Evolutionary conservation across 1,140 invertebrate genomes (phyloP), one percentile per base, ranked within the genome.

Genomic region (Colletes gigas): DNA sequence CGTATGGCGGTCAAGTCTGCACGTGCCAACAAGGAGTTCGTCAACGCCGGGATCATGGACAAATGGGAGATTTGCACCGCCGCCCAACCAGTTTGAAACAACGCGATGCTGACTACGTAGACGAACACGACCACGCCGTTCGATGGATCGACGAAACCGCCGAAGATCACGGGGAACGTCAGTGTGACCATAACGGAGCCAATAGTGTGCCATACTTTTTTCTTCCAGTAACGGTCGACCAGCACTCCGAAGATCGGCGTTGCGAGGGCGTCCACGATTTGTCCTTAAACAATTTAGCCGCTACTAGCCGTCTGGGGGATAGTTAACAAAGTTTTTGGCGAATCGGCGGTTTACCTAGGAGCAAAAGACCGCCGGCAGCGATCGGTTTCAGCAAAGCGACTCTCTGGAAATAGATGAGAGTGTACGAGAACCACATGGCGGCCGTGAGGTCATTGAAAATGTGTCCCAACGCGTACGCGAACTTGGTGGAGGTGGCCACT

Each of bases 381-480:
- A 95, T 93, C 67, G 96, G 96, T 80, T 95, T 93, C 89, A 98
- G 95, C 63, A 95, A 90, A 30, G 95, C 92, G 9, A 98, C 96
- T 81, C 97, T 95, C 93, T 98, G 97, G 19, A 98, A 95, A 92
- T 97, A 98, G 78, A 98, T 95, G 83, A 99, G 94, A 63, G 98
- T 96, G 91, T 98, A 99, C 0, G 97, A 97, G 92, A 99, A 99
- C 98, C 98, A 98, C 96, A 98, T 97, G 1, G 97, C 96, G 0
- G 97, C 97, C 88, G 97, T 97, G 1, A 99, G 94, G 92, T 99
- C 98, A 93, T 99, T 99, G 88, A 97, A 96, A 62, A 98, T 95
- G 91, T 99, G 98, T 1, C 98, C 98, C 62, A 98, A 92, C 41
- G 97, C 96, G 88, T 95, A 98, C 1, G 96, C 93, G 3, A 96